Conservation (phyloP, 2,797 vertebrate species). For the Intellagama lesueurii region DNA sequence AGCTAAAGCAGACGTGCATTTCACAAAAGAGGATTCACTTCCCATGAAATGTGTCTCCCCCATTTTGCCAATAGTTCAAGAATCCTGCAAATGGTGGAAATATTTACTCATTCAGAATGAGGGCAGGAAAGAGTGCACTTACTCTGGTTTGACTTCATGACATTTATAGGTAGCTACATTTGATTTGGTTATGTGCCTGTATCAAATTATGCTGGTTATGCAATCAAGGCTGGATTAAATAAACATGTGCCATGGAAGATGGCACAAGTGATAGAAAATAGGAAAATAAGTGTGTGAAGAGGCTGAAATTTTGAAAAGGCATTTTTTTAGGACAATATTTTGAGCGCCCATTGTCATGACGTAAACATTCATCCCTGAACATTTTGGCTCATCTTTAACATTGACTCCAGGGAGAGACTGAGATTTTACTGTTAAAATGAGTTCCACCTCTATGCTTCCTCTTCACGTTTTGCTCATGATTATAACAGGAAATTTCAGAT, state of each 20-base stretch:
- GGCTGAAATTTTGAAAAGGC: not conserved
- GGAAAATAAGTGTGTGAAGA: not conserved
- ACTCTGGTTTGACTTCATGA: not conserved
- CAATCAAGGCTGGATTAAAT: too few species aligned
- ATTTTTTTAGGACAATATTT: conserved; percentile 23
- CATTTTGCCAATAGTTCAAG: not conserved
- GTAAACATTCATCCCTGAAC: not conserved
- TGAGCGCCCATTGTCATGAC: conserved; percentile 36
- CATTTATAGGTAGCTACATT: not conserved
- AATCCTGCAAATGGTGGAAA: too few species aligned
- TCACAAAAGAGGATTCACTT: too few species aligned
- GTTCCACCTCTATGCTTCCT: conserved; percentile 30
- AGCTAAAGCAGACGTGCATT: too few species aligned
- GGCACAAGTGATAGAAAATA: too few species aligned
- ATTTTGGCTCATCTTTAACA: not conserved
- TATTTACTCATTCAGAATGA: too few species aligned
- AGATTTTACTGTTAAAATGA: conserved; percentile 50
- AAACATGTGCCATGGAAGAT: too few species aligned
- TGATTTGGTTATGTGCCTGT: too few species aligned
- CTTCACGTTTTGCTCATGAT: conserved; percentile 42
- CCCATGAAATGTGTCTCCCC: too few species aligned
- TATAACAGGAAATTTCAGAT: conserved; percentile 51
- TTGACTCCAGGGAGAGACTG: conserved; percentile 57
- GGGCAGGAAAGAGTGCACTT: too few species aligned
- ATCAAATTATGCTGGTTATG: too few species aligned